phyloP scores from a whole-genome alignment of 2,888 invertebrate genomes.

The Oscheius sp. region DNA sequence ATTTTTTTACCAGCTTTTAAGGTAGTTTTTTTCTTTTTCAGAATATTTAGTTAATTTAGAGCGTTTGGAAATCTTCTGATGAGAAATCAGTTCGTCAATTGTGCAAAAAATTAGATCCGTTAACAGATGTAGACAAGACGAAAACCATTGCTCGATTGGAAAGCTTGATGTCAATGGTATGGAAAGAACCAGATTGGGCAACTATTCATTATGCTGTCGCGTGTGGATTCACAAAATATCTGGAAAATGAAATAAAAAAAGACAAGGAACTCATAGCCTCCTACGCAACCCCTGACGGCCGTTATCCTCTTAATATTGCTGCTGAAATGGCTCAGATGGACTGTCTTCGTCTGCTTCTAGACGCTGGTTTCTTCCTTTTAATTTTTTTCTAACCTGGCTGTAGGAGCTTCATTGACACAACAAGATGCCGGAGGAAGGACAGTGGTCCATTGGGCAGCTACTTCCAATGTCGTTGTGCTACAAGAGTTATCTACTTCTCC shows the following conservation, averaged over 20 bases:
- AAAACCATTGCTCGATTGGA: conserved; percentile 10
- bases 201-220: conserved; percentile 31
- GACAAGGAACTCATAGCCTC: conserved; percentile 23
- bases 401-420: conserved; percentile 29
- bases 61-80: conserved; percentile 22
- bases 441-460: conserved; percentile 31
- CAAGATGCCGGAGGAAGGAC: conserved; percentile 30
- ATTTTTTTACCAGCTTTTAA: conserved; percentile 29
- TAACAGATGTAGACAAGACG: conserved; percentile 23
- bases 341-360: conserved; percentile 18
- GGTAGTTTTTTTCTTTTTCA: neutral
- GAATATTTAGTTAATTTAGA: neutral
- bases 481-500: conserved; percentile 31
- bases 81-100: conserved; percentile 31
- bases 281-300: conserved; percentile 28
- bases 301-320: conserved; percentile 30
- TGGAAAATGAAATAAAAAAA: conserved; percentile 16
- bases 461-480: conserved; percentile 12
- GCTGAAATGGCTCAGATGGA: conserved; percentile 26
- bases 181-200: conserved; percentile 31
- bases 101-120: conserved; percentile 27
- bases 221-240: conserved; percentile 25
- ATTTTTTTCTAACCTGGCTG: no score
- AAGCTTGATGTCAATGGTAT: conserved; percentile 20
- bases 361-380: conserved; percentile 18